A percentile compares a stretch with the other conserved stretches of the same genome.
Conservation (phyloP, 1,140 invertebrate genomes). For the Trichonephila clavipes region DNA sequence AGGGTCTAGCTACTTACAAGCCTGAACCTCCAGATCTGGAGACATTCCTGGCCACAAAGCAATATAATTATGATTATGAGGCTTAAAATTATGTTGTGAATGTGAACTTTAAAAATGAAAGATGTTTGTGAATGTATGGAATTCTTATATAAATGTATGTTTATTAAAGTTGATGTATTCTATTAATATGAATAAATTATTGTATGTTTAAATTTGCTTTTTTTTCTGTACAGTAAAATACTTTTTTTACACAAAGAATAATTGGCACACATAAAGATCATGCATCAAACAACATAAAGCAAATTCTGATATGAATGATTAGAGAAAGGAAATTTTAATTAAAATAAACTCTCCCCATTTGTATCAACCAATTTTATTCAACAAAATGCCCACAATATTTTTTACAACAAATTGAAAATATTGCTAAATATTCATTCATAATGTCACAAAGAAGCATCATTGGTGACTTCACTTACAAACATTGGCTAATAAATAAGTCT, state of each 20-base stretch:
- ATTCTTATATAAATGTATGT: conserved; percentile 25
- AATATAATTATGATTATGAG: conserved; percentile 83
- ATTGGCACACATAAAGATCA: no score
- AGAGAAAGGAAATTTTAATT: no score
- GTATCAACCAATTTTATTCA: no score
- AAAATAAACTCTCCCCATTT: no score
- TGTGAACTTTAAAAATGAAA: background rate
- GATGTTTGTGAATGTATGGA: background rate
- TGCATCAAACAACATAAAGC: no score
- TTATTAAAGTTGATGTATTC: conserved; percentile 32
- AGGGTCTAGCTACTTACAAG: conserved; percentile 82
- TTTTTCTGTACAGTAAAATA: background rate
- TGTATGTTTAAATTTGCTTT: background rate
- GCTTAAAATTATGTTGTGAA: conserved; percentile 19
- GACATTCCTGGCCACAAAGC: conserved; percentile 81
- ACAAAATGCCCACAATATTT: no score
- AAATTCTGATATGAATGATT: no score
- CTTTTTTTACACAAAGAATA: background rate
- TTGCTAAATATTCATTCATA: no score
- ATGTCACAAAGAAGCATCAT: no score
- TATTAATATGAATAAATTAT: conserved; percentile 16
- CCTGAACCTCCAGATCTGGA: conserved; percentile 84
- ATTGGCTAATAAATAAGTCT: no score
- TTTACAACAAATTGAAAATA: no score
- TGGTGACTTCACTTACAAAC: no score